phyloP scores from a whole-genome alignment of 2,888 invertebrate genomes.

The Dasypogon diadema region DNA sequence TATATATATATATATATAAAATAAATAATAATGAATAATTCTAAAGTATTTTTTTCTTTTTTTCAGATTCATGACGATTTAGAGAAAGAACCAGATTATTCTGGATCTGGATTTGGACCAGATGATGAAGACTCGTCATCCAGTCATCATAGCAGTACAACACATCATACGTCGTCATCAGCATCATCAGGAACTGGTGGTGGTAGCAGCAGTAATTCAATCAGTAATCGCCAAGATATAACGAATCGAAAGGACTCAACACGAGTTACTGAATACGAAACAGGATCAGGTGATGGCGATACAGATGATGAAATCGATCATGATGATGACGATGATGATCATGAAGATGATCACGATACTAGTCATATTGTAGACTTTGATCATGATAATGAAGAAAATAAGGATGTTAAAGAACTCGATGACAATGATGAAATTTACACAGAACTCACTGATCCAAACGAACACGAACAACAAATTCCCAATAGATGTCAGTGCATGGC shows the following conservation, averaged over 20 bases:
- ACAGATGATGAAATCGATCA: slow-evolving; percentile 59
- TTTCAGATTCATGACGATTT: slow-evolving; percentile 68
- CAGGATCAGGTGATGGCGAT: slow-evolving; percentile 60
- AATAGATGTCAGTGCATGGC: slow-evolving; percentile 58
- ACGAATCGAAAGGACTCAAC: slow-evolving; percentile 60
- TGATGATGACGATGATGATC: slow-evolving; percentile 58
- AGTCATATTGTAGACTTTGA: slow-evolving; percentile 33
- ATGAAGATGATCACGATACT: slow-evolving; percentile 45
- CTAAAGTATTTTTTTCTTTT: slow-evolving; percentile 56
- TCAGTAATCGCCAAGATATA: slow-evolving; percentile 63
- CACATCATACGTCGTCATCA: slow-evolving; percentile 58
- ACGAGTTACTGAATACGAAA: slow-evolving; percentile 54
- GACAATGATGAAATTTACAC: slow-evolving; percentile 60
- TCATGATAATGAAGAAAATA: slow-evolving; percentile 33
- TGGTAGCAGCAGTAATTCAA: slow-evolving; percentile 51
- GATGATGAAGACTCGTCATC: slow-evolving; percentile 79
- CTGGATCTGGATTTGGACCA: slow-evolving; percentile 87
- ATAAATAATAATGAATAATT: background rate
- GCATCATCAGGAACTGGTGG: slow-evolving; percentile 29
- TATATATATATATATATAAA: too few species aligned
- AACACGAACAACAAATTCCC: slow-evolving; percentile 51
- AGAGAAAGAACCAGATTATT: slow-evolving; percentile 82
- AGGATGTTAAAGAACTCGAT: slow-evolving; percentile 53
- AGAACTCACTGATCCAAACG: slow-evolving; percentile 57
- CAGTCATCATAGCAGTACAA: slow-evolving; percentile 61